phyloP scores from a whole-genome alignment of 2,888 invertebrate species.

The Pachycephus smyrnensis region DNA sequence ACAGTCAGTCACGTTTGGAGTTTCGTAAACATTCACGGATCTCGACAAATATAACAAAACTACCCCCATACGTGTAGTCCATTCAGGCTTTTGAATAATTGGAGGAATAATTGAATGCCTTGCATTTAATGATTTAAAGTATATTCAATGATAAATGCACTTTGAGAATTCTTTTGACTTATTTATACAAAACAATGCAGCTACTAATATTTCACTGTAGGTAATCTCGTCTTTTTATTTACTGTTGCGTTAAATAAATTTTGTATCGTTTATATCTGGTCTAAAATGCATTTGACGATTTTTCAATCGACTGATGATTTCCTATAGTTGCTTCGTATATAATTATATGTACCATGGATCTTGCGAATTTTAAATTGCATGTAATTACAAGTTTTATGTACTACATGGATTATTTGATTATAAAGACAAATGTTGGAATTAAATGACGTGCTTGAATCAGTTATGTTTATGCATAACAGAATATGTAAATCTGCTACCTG shows the following conservation, averaged over 20 bases:
- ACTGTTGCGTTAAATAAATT: no score
- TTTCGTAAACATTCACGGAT: constrained; percentile 36
- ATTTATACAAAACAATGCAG: not conserved
- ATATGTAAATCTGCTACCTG: not conserved
- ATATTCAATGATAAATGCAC: not conserved
- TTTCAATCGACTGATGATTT: no score
- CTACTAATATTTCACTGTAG: not conserved
- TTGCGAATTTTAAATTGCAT: no score
- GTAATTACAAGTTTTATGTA: no score
- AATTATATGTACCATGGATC: no score
- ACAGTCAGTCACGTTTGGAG: constrained; percentile 29
- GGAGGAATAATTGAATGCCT: constrained; percentile 41
- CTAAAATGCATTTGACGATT: no score
- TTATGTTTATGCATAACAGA: not conserved
- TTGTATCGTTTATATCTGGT: no score
- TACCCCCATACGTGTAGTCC: constrained; percentile 31
- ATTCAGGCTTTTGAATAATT: constrained; percentile 13
- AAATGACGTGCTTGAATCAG: no score
- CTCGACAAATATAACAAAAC: not conserved
- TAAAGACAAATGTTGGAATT: no score
- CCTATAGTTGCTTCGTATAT: no score
- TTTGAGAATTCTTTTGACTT: not conserved
- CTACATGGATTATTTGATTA: no score
- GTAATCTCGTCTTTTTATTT: no score
- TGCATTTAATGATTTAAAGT: constrained; percentile 33